Base-by-base conservation (phyloP, 2,797 vertebrate species). In the Hozukius guyotensis region DNA sequence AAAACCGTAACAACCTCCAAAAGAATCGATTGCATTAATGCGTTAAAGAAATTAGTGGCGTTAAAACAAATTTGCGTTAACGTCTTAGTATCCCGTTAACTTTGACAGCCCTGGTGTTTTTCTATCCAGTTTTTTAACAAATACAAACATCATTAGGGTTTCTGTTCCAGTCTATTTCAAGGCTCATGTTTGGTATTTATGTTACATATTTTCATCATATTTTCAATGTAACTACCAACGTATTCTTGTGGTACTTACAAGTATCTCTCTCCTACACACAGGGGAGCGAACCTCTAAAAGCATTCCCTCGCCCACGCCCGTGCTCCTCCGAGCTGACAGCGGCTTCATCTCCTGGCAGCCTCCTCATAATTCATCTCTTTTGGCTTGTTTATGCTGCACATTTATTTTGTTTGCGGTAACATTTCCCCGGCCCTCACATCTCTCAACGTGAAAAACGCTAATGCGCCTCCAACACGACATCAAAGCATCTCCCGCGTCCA, bases 391-490 rank as follows among this genome's bases (percentile, higher is more conserved):
- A 77, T 82, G 76, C 78, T 61, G 66, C 18, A 22, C 67, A 68
- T 89, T 73, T 81, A 62, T 87, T 84, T 83, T 76, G 83, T 88
- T 83, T 87, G 76, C 6, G 4, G 72, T 75, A 61, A 86, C 67
- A 69, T 84, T 82, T 84, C 64, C 49, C 75, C 25, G 18, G 66
- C 59, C 72, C 75, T 77, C 87, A 79, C 80, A 85, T 91, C 72
- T 81, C 65, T 86, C 67, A 62, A 71, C 9, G 49, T 89, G 72
- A 64, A 88, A 82, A 85, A 90, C 53, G 24, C 68, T 62, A 81
- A 79, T 68, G 36, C 16, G 27, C 61, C 73, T 83, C 55, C 38
- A 74, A 85, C 71, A 2, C 8, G 3, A 90, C 82, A 81, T 89
- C 87, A 89, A 93, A 92, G 82, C 71, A 34, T 81, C 46, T 36